Evolutionary conservation across 2,888 invertebrate species (phyloP).

Genomic region (Tortricodes alternella): DNA sequence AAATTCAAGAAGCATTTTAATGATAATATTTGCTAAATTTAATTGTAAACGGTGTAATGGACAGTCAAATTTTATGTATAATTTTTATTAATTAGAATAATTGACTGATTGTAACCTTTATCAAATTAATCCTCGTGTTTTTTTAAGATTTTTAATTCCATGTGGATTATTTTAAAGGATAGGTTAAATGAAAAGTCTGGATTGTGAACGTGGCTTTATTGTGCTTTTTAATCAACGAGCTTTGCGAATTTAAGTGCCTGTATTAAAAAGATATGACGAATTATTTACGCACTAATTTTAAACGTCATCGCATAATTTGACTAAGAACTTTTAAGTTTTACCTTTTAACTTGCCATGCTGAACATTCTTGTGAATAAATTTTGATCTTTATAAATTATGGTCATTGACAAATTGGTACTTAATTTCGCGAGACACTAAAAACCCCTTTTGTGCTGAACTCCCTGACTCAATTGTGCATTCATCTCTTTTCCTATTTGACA

Average conservation of each 20-base stretch:
- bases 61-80: too few species aligned
- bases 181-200: constrained; percentile 37
- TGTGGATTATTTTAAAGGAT: constrained; percentile 37
- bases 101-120: constrained; percentile 56
- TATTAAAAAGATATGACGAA: not conserved
- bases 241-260: constrained; percentile 7
- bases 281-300: too few species aligned
- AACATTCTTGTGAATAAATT: too few species aligned
- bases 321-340: too few species aligned
- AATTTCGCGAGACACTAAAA: too few species aligned
- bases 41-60: constrained; percentile 32
- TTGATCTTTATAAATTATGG: too few species aligned
- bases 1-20: not conserved
- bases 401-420: too few species aligned
- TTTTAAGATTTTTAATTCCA: constrained; percentile 8
- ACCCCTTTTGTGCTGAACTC: too few species aligned
- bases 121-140: constrained; percentile 11
- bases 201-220: constrained; percentile 42
- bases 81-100: constrained; percentile 48
- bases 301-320: too few species aligned
- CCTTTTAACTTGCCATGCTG: too few species aligned
- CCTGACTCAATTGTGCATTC: too few species aligned
- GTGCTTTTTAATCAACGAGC: constrained; percentile 15
- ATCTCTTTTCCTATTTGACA: too few species aligned
- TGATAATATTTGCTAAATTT: not conserved